Evolutionary conservation across 2,888 invertebrate genomes (phyloP), one percentile per base, ranked within the genome.

Genomic region (Scaptomyza reducta): DNA sequence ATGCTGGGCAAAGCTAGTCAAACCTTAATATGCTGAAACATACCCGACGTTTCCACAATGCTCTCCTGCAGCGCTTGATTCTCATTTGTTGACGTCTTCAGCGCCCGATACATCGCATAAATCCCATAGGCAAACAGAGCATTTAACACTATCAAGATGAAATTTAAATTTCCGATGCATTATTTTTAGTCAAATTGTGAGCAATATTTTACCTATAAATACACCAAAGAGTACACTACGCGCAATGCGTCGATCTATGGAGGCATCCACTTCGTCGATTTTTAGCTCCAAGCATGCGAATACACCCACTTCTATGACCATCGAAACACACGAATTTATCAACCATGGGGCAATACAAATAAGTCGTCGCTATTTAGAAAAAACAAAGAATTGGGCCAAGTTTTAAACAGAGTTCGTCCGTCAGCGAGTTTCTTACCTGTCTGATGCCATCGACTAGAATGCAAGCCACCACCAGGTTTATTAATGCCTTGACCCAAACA

Each of bases 291-390:
- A 74, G 45, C 85, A 87, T 14, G 89, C 74, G 53, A 89, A 90
- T 40, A 90, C 78, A 1, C 87, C 83, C 41, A 89, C 72, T 69
- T 90, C 90, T 14, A 90, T 76, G 14, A 78, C 58, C 72, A 90
- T 83, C 2, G 90, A 90, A 16, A 87, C 82, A 31, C 77, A 75
- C 1, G 85, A 77, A 65, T 90, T 90, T 49, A 90, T 90, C 14
- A 90, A 60, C 90, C 90, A 90, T 25, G 90, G 90, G 59, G 89
- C 87, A 87, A 90, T 87, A 72, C 90, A 90, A 51, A 90, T 75
- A 33, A 89, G 87, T 80, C 90, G 90, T 77, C 87, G 88, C 90
- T 90, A 33, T 6, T 7, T 1, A 14, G 6, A 10, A 11, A 18
- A 3, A 7, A 45, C 0, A 6, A 6, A 11, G 9, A 40, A 41